Base-by-base conservation (phyloP, 1,140 invertebrate species). In the Aethina tumida region DNA sequence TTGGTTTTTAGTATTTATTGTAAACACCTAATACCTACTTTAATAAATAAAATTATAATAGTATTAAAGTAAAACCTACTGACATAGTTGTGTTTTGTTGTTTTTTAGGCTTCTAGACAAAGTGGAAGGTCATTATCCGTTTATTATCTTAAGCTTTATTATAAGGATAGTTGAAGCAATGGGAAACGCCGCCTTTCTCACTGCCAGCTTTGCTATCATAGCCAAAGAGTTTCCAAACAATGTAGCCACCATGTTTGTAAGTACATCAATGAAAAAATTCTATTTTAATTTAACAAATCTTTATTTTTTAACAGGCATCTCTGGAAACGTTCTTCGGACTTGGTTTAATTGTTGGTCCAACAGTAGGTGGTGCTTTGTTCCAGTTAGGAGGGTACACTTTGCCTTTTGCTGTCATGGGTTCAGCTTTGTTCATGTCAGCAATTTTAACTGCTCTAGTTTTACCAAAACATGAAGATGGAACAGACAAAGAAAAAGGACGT, bases 171-270 rank as follows among this genome's bases (percentile, higher is more conserved):
- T 92, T n/a, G 91, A 95, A 64, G 93, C 90, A 0, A 66, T 91
- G 64, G 91, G 90, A 14, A 88, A 90, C 54, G 89, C 91, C 0
- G 88, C 87, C 2, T 93, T 93, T 64, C 68, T 94, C 2, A 95
- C 90, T 2, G 86, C 90, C 1, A 82, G 81, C 48, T 95, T 94
- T 65, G 86, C 90, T 1, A 90, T 95, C 33, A 86, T 93, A 28
- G 89, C 91, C n/a, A 83, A 83, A 59, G 85, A 92, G 64, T 96
- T 96, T 68, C 88, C 90, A 0, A 70, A 87, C 35, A 82, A 86
- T 52, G 82, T 96, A 0, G 84, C 87, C 0, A 87, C 84, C 1
- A 87, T 89, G 45, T 91, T 96, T 68, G 89, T 91, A 65, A 81
- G 75, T 67, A 48, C 7, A n/a, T 33, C 16, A 9, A 26, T 26